Evolutionary conservation across 2,888 invertebrate species (phyloP).

Genomic region (Trichogramma evanescens): DNA sequence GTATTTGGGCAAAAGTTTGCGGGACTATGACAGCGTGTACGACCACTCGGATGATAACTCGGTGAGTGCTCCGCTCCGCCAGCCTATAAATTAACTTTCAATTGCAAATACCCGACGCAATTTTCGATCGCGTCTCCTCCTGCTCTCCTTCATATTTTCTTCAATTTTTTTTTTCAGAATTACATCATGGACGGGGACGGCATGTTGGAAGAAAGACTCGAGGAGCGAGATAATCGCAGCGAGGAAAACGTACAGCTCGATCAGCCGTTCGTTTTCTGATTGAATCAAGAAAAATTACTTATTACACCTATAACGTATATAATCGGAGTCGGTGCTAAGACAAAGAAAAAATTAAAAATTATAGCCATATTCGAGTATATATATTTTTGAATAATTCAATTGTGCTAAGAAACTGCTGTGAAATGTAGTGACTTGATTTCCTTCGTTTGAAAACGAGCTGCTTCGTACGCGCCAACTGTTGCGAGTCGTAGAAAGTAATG

Average conservation of each 20-base stretch:
- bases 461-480: too few species aligned
- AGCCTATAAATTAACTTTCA: neutral
- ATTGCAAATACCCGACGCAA: neutral
- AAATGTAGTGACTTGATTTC: too few species aligned
- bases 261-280: too few species aligned
- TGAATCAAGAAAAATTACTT: too few species aligned
- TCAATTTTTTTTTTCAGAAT: slow-evolving; percentile 11
- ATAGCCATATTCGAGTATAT: too few species aligned
- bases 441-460: too few species aligned
- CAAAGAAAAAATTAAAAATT: too few species aligned
- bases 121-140: neutral
- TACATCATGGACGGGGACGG: slow-evolving; percentile 1
- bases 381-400: too few species aligned
- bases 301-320: too few species aligned
- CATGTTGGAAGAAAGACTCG: neutral
- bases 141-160: neutral
- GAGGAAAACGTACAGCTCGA: neutral
- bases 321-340: too few species aligned
- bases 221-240: slow-evolving; percentile 1
- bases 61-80: slow-evolving; percentile 23
- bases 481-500: too few species aligned
- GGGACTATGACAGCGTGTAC: slow-evolving; percentile 53
- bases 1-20: slow-evolving; percentile 56
- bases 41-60: slow-evolving; percentile 42
- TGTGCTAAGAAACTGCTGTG: too few species aligned